Conservation (phyloP, 2,888 invertebrate genomes). For the Orchesellides sinensis region DNA sequence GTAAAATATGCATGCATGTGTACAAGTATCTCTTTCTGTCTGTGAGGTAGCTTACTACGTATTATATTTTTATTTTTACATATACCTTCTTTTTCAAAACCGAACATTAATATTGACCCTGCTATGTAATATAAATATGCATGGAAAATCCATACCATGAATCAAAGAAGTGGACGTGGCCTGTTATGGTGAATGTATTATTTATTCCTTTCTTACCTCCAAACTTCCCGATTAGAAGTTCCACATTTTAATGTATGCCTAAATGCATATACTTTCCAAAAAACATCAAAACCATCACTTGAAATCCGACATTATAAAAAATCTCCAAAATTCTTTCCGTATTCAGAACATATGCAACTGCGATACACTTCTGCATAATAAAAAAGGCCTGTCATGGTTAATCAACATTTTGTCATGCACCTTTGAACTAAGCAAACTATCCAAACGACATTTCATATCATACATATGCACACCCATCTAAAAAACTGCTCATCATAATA, state of each 20-base stretch:
- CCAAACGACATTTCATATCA: not conserved
- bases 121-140: too few relatives aligned
- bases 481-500: not conserved
- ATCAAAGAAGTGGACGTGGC: too few relatives aligned
- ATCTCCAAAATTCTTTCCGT: not conserved
- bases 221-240: too few relatives aligned
- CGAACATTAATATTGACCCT: constrained; percentile 18
- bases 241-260: too few relatives aligned
- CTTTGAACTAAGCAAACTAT: constrained; percentile 29
- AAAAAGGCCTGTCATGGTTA: constrained; percentile 74
- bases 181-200: too few relatives aligned
- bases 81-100: not conserved
- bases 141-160: too few relatives aligned
- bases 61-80: constrained; percentile 1
- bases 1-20: constrained; percentile 40
- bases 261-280: not conserved
- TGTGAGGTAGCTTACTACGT: not conserved
- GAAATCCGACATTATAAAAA: not conserved
- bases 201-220: too few relatives aligned
- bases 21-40: constrained; percentile 6
- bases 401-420: constrained; percentile 75
- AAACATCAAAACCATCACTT: constrained; percentile 10
- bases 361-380: constrained; percentile 69
- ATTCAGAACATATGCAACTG: constrained; percentile 31
- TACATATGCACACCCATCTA: not conserved